Conservation (phyloP, 2,888 invertebrate species). For the Agrypnus murinus region DNA sequence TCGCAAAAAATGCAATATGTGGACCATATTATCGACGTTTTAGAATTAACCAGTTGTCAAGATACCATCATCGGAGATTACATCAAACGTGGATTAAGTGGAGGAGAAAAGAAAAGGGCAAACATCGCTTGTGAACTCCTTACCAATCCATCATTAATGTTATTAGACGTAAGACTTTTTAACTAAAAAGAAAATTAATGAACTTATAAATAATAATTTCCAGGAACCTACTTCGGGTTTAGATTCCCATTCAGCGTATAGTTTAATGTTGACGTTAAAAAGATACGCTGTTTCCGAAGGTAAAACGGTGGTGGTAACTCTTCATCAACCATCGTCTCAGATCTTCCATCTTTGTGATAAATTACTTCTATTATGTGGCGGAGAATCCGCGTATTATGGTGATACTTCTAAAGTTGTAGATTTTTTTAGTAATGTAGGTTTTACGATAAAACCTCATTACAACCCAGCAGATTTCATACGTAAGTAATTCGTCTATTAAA, state of each 20-base stretch:
- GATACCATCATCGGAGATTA: conserved; percentile 87
- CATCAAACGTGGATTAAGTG: conserved; percentile 83
- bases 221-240: conserved; percentile 90
- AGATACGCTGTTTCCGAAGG: conserved; percentile 83
- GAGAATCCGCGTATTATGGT: conserved; percentile 86
- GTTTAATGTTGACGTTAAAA: conserved; percentile 82
- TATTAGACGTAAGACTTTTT: conserved; percentile 83
- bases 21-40: conserved; percentile 83
- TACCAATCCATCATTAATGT: conserved; percentile 85
- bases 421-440: conserved; percentile 82
- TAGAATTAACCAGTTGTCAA: conserved; percentile 83
- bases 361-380: conserved; percentile 80
- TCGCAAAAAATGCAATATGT: conserved; percentile 85
- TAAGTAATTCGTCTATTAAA: conserved; percentile 70
- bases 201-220: conserved; percentile 48
- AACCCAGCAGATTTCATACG: conserved; percentile 90
- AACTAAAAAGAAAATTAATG: background rate
- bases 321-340: conserved; percentile 89
- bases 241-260: conserved; percentile 86
- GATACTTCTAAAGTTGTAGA: conserved; percentile 81
- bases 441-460: conserved; percentile 83
- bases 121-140: conserved; percentile 89
- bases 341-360: conserved; percentile 90
- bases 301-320: conserved; percentile 85
- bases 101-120: conserved; percentile 88